Base-by-base conservation (phyloP, 1,140 invertebrate species). In the Chlorops oryzae region DNA sequence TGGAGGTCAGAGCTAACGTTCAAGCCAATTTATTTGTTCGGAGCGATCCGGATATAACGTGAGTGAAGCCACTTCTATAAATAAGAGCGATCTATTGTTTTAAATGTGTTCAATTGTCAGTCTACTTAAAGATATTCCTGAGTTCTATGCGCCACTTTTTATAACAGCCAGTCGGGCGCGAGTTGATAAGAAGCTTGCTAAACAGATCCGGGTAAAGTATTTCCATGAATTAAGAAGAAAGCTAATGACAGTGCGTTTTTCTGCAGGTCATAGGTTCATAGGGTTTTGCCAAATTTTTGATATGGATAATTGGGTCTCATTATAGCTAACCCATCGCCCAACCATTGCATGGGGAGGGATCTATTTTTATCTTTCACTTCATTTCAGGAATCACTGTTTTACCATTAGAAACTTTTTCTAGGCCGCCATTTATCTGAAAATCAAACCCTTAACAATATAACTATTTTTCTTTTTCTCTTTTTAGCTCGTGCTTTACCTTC, bases 1-100 rank as follows among this genome's bases (percentile, higher is more conserved):
- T 89, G 17, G 60, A 74, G 46, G 85, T 87, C 1, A 70, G 74
- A 32, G 87, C 85, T 1, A 76, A 80, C 40, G 67, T 88, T 7
- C 87, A 89, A 75, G 77, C 89, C 46, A 89, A 86, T 65, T 62
- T 89, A 28, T 65, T 82, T 0, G 62, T 87, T 2, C 64, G 83
- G 55, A 71, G 75, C 9, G 74, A 82, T 25, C 9, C 49, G 2
- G 59, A 65, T 2, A 79, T 87, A 17, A 69, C 63, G 82, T 84
- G 70, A 78, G 77, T 75, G 10, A 9, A 13, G 4, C 39, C 41
- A 18, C 47, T 23, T 35, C 6, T 37, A 37, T 37, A n/a, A 45
- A 4, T n/a, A 6, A 28, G 13, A 2, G 13, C 12, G 27, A 25
- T 9, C 28, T 40, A 13, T 35, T n/a, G 3, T 23, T 28, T 21